These are phyloP conservation scores for Buceros bicornis DNA, from an alignment of 2,797 vertebrate genomes.

Conservation along the genomic window DNA sequence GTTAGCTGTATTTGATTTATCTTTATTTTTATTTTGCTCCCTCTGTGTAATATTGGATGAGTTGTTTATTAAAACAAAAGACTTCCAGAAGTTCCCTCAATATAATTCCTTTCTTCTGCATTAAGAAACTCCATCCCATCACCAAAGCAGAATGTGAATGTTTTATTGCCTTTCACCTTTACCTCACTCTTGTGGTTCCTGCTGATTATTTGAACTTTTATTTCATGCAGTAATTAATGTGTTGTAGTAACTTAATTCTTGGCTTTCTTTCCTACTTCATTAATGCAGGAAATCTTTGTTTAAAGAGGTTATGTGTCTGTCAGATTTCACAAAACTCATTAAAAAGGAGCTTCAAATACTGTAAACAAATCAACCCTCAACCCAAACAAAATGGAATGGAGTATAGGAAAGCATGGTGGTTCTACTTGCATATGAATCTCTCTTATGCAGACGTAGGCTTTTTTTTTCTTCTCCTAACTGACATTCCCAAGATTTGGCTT, in stretches of 20 bases:
- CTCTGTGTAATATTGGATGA: not conserved
- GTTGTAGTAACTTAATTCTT: constrained; percentile 34
- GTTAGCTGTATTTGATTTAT: not conserved
- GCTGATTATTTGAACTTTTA: constrained; percentile 18
- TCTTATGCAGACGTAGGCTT: not conserved
- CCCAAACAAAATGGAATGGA: not conserved
- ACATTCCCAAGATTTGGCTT: not conserved
- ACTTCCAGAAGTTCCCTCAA: not conserved
- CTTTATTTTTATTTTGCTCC: not conserved
- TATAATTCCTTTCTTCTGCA: not conserved
- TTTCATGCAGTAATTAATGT: constrained; percentile 42
- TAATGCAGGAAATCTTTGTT: constrained; percentile 55
- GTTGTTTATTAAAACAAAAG: not conserved
- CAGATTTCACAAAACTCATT: constrained; percentile 41
- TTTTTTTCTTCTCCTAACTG: not conserved
- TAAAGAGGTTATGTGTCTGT: constrained; percentile 22
- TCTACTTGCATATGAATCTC: not conserved
- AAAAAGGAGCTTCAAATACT: constrained; percentile 28
- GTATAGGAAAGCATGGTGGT: not conserved
- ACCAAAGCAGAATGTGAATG: not conserved
- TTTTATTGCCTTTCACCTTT: not conserved
- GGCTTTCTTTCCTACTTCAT: constrained; percentile 20
- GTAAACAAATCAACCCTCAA: constrained; percentile 27
- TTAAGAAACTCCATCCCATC: not conserved
- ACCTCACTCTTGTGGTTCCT: constrained; percentile 1